Conservation (phyloP, 2,888 invertebrate species). For the Zelleria hepariella region DNA sequence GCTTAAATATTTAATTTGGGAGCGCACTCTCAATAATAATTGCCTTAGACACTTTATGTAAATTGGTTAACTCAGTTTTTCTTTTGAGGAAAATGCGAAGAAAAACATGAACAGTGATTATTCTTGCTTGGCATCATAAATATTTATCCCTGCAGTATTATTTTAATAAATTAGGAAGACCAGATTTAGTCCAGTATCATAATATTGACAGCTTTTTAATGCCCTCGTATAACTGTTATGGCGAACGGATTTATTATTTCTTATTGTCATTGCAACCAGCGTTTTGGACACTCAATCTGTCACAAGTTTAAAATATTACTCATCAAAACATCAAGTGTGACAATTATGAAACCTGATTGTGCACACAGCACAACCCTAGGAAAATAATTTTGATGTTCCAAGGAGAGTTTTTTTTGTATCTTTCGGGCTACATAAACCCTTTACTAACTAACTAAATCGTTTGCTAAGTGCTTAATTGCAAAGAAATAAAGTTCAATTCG, state of each 20-base stretch:
- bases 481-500: not conserved
- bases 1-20: no score
- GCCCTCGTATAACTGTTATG: not conserved
- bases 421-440: conserved; percentile 5
- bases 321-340: conserved; percentile 54
- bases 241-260: not conserved
- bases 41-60: no score
- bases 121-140: not conserved
- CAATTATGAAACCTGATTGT: conserved; percentile 40
- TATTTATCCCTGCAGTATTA: not conserved
- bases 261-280: not conserved
- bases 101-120: not conserved
- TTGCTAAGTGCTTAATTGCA: not conserved
- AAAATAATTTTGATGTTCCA: conserved; percentile 31
- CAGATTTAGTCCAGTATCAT: not conserved
- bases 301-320: conserved; percentile 18
- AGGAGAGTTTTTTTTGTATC: conserved; percentile 34
- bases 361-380: conserved; percentile 43
- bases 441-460: not conserved
- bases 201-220: not conserved
- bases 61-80: not conserved
- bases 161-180: not conserved
- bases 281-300: not conserved
- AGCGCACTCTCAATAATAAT: no score
- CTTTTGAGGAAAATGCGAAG: not conserved